A percentile compares a stretch with the other conserved stretches of the same genome.
phyloP scores from a whole-genome alignment of 2,797 vertebrate genomes.

The Chelon labrosus region DNA sequence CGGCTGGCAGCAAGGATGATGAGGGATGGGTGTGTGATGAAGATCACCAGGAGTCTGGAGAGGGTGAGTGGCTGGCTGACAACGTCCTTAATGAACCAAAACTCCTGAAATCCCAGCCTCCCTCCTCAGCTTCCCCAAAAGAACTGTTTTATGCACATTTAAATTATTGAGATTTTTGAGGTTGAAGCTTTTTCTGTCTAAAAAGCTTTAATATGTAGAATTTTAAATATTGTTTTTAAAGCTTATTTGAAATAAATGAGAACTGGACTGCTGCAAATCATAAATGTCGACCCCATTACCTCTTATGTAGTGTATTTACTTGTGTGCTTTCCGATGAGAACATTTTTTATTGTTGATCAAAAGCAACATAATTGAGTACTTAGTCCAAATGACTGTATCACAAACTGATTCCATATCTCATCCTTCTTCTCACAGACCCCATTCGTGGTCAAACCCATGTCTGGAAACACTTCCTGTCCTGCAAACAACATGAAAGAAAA shows the following conservation, averaged over 20 bases:
- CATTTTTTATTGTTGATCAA: too few relatives aligned
- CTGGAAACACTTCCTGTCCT: slow-evolving; percentile 28
- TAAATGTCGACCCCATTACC: not conserved
- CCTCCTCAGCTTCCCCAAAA: not conserved
- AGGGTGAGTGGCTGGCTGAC: slow-evolving; percentile 88
- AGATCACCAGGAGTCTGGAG: slow-evolving; percentile 88
- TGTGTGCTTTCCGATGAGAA: not conserved
- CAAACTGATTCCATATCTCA: slow-evolving; percentile 14
- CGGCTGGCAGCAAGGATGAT: slow-evolving; percentile 91
- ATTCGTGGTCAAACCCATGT: slow-evolving; percentile 50
- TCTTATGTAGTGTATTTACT: not conserved
- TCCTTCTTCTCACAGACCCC: slow-evolving; percentile 57
- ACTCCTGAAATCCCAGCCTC: slow-evolving; percentile 21
- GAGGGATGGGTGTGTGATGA: slow-evolving; percentile 92
- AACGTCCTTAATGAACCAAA: slow-evolving; percentile 2
- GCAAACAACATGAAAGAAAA: slow-evolving; percentile 45
- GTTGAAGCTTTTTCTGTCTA: not conserved
- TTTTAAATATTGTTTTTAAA: not conserved
- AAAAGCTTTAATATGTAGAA: not conserved
- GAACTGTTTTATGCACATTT: not conserved
- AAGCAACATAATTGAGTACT: too few relatives aligned
- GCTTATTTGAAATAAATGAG: slow-evolving; percentile 38
- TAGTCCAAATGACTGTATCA: not conserved
- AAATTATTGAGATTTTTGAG: not conserved
- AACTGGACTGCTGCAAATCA: not conserved